Evolutionary conservation across 1,140 invertebrate genomes (phyloP), one percentile per base, ranked within the genome.

Genomic region (Neuroterus valhalla): DNA sequence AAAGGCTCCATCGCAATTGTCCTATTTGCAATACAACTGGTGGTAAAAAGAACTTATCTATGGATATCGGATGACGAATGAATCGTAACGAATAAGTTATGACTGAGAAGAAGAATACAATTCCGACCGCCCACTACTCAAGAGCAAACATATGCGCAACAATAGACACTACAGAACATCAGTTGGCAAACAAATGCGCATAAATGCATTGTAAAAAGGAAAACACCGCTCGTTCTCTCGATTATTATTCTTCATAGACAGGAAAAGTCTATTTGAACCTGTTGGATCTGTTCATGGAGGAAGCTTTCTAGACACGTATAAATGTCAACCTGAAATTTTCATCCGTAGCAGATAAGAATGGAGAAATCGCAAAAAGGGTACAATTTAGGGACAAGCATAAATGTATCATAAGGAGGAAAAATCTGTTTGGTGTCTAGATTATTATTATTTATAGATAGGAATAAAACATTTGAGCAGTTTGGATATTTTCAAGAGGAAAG

Each of bases 31-130:
- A 38, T 38, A 38, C 31, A 80, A 80, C 75, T 77, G 72, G 75
- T 74, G 52, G 23, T 70, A 66, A 74, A 71, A 78, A 73, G 70
- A 78, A 74, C 78, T 74, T 75, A 69, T 75, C 71, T 80, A 38
- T 48, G 71, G 77, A 77, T 83, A 82, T 84, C 79, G 74, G 80
- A 81, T 85, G 81, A 85, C 78, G 79, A 83, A 81, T 80, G 82
- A 81, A 68, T 70, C 70, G 44, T 71, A 73, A 80, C 78, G 72
- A 78, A 74, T 76, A 79, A 81, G 72, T 84, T 86, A 85, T 81
- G 82, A 87, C 81, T 84, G 77, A 83, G 71, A 71, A 45, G 69
- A 62, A 68, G 76, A 70, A 21, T 74, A 75, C 74, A 72, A 83
- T 82, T 73, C 77, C 74, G 69, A 75, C 81, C 80, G 79, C 81